Percentiles rank a stretch among this genome's conserved stretches.
These are phyloP conservation scores for Fukomys damarensis DNA, from an alignment of 2,113 vertebrate genomes.

Conservation along the genomic window DNA sequence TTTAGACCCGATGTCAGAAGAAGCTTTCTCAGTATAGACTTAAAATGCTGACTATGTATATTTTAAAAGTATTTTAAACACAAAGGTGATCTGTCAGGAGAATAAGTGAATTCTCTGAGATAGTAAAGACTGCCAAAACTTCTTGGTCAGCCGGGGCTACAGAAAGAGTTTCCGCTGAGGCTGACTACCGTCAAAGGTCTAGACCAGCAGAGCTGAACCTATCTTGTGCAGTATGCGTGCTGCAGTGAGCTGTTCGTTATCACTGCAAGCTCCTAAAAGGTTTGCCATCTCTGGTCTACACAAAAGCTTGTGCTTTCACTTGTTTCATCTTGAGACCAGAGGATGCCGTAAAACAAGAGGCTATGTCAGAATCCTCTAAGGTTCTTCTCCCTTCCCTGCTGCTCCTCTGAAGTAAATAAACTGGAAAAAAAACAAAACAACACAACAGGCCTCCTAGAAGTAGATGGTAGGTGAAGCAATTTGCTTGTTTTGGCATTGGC, in stretches of 20 bases:
- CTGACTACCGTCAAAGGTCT: neutral
- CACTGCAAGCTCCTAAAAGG: neutral
- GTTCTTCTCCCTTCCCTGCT: neutral
- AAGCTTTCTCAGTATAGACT: neutral
- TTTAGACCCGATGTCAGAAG: neutral
- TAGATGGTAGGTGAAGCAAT: neutral
- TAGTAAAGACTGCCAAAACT: neutral
- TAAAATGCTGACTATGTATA: constrained; percentile 9
- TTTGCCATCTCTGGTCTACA: neutral
- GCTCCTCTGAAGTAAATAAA: neutral
- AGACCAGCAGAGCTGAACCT: neutral
- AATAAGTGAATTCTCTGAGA: neutral
- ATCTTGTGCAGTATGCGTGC: too few relatives aligned
- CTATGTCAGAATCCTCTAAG: neutral
- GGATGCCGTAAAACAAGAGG: neutral
- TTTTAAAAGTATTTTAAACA: neutral
- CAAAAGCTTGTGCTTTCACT: neutral
- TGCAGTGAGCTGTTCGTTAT: neutral
- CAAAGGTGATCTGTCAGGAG: neutral
- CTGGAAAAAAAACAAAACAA: neutral
- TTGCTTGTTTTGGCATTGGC: neutral
- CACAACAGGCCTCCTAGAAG: neutral
- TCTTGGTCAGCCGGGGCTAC: neutral
- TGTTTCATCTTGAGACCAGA: neutral
- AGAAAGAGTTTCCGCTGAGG: neutral